A percentile compares a stretch with the other conserved stretches of the same genome.
These are phyloP conservation scores for Leptoteleia sp. DNA, from an alignment of 1,140 invertebrate species.

Conservation along the genomic window DNA sequence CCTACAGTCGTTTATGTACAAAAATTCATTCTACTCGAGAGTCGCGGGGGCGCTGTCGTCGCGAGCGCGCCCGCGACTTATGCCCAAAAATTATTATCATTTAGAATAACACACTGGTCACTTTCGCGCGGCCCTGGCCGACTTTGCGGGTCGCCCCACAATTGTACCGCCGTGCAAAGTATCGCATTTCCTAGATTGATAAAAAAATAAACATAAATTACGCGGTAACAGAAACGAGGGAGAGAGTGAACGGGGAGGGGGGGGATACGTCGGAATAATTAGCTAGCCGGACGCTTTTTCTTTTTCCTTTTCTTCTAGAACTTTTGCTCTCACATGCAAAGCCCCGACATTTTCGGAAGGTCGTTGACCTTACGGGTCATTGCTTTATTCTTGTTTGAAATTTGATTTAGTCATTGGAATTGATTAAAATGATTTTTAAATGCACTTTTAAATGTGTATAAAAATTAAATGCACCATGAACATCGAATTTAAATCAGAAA, in stretches of 20 bases:
- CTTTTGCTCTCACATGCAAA: too few species aligned
- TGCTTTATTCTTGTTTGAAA: too few species aligned
- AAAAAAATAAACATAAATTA: slow-evolving; percentile 64
- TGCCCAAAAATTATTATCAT: slow-evolving; percentile 74
- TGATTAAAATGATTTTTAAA: too few species aligned
- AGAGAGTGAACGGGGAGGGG: slow-evolving; percentile 31
- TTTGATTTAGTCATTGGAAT: too few species aligned
- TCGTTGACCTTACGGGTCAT: too few species aligned
- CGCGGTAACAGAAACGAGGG: slow-evolving; percentile 60
- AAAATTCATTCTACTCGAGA: slow-evolving; percentile 71
- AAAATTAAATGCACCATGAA: too few species aligned
- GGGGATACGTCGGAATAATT: slow-evolving; percentile 15
- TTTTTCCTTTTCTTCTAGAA: slow-evolving; percentile 1
- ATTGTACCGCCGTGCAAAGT: slow-evolving; percentile 62
- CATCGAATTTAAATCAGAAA: too few species aligned
- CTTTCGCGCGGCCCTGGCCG: slow-evolving; percentile 63
- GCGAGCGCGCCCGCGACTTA: slow-evolving; percentile 68
- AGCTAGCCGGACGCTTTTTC: slow-evolving; percentile 8
- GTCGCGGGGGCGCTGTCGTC: slow-evolving; percentile 57
- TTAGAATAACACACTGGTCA: slow-evolving; percentile 70
- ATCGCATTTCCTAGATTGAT: slow-evolving; percentile 52
- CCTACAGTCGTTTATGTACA: slow-evolving; percentile 70
- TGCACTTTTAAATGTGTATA: too few species aligned
- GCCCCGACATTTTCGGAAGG: too few species aligned
- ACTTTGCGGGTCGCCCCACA: slow-evolving; percentile 62